Percentiles rank a stretch among this genome's conserved stretches.
Evolutionary conservation across 2,797 vertebrate genomes (phyloP).

Genomic region (Clarias pachynema): DNA sequence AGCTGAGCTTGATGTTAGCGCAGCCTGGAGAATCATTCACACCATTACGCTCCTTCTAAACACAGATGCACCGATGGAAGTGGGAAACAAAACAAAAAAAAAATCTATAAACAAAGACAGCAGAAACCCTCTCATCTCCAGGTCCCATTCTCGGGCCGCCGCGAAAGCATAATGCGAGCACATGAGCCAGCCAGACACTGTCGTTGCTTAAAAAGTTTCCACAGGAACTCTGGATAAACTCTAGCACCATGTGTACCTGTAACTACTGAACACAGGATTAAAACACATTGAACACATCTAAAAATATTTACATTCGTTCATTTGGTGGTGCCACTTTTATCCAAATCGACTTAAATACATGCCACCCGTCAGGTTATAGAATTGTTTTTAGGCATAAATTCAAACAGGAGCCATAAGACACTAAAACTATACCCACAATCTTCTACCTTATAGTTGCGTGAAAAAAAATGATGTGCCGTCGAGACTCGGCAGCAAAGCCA

Average conservation of each 20-base stretch:
- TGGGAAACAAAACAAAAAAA: constrained; percentile 26
- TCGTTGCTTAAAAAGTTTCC: constrained; percentile 16
- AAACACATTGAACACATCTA: background rate
- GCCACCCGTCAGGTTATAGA: background rate
- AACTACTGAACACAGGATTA: background rate
- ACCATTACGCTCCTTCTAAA: constrained; percentile 20
- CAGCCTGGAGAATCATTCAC: constrained; percentile 18
- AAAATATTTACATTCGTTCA: background rate
- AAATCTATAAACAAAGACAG: constrained; percentile 29
- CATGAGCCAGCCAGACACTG: constrained; percentile 12
- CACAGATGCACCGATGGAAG: constrained; percentile 21
- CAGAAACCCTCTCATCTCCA: constrained; percentile 21
- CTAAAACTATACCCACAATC: constrained; percentile 54
- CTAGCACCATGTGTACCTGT: background rate
- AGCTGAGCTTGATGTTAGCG: constrained; percentile 43
- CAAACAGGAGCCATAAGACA: background rate
- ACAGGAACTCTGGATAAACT: constrained; percentile 32
- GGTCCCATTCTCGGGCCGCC: background rate
- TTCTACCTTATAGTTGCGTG: constrained; percentile 56
- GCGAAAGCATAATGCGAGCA: constrained; percentile 1
- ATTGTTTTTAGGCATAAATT: background rate
- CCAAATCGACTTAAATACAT: background rate
- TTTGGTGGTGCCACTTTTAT: background rate
- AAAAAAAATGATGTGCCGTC: constrained; percentile 37
- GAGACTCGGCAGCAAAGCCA: background rate